Evolutionary conservation across 2,888 invertebrate species (phyloP).

Genomic region (Aphidius colemani): DNA sequence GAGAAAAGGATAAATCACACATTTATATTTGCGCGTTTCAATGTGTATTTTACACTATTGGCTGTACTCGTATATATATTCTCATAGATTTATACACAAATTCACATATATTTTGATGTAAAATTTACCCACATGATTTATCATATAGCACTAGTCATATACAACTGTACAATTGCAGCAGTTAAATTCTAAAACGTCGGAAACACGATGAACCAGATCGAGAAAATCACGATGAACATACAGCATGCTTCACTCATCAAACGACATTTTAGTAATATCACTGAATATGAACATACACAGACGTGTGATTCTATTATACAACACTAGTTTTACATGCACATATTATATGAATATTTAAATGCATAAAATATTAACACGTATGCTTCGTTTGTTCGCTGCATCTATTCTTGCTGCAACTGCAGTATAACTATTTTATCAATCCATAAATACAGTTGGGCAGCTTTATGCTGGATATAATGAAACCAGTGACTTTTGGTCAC

Average conservation of each 20-base stretch:
- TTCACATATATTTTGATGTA: slow-evolving; percentile 14
- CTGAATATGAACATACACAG: too few species aligned
- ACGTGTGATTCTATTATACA: too few species aligned
- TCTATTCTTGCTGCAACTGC: too few species aligned
- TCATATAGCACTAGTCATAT: too few species aligned
- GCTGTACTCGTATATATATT: background rate
- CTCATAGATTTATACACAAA: background rate
- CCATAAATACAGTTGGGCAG: too few species aligned
- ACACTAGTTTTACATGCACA: too few species aligned
- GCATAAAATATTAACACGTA: background rate
- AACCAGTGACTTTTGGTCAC: too few species aligned
- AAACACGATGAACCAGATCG: slow-evolving; percentile 8
- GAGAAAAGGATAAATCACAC: too few species aligned
- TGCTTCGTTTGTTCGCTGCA: background rate
- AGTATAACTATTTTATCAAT: too few species aligned
- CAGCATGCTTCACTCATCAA: slow-evolving; percentile 3
- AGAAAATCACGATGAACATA: slow-evolving; percentile 41
- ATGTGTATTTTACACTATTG: too few species aligned
- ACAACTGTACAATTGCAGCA: background rate
- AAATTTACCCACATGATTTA: background rate
- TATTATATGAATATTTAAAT: background rate
- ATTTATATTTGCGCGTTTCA: too few species aligned
- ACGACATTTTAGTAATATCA: slow-evolving; percentile 24
- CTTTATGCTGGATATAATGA: too few species aligned
- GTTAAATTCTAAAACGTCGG: background rate